Conservation (phyloP, 2,113 vertebrate species). For the Coracopsis vasa region DNA sequence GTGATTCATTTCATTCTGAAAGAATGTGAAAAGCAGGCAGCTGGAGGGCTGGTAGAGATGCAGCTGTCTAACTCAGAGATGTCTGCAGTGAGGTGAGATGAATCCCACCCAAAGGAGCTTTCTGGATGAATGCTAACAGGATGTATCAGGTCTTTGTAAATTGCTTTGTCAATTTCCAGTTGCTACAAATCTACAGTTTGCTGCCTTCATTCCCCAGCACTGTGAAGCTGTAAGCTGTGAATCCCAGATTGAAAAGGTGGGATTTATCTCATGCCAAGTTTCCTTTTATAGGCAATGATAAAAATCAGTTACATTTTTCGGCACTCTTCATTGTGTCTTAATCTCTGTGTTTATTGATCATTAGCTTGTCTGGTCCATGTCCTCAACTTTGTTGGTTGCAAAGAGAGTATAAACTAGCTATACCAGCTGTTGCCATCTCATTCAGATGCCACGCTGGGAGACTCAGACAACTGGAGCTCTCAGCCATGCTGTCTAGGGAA, state of each 20-base stretch:
- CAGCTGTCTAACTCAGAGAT: not conserved
- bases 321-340: not conserved
- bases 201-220: not conserved
- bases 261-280: not conserved
- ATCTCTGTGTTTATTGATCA: not conserved
- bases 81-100: not conserved
- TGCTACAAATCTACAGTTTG: not conserved
- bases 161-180: not conserved
- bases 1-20: not conserved
- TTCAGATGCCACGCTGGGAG: not conserved
- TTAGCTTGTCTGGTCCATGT: not conserved
- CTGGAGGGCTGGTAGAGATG: not conserved
- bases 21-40: not conserved
- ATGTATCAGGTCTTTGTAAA: not conserved
- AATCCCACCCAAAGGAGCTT: not conserved
- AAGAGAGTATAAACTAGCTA: not conserved
- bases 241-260: not conserved
- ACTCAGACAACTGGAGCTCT: not conserved
- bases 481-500: not conserved
- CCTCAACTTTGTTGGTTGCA: not conserved
- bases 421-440: not conserved
- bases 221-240: not conserved
- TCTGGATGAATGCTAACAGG: not conserved
- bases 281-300: not conserved
- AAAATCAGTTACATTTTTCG: not conserved